Conservation (phyloP, 2,888 invertebrate species). For the Rotaria sp. region DNA sequence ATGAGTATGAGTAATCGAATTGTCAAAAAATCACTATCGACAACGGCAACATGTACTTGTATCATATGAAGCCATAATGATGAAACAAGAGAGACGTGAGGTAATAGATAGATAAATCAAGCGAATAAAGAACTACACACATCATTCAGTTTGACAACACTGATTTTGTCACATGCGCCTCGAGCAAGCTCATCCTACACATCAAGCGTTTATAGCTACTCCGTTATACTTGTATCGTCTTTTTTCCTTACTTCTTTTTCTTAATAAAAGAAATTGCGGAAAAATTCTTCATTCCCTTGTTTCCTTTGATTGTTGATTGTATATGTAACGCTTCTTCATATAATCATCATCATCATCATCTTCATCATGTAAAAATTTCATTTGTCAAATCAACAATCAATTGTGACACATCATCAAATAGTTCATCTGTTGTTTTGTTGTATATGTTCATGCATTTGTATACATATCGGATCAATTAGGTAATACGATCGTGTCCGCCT, state of each 20-base stretch:
- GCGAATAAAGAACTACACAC: background rate
- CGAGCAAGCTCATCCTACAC: background rate
- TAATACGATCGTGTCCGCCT: background rate
- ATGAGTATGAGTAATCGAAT: background rate
- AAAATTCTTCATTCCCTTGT: background rate
- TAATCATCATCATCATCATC: background rate
- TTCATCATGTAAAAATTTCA: background rate
- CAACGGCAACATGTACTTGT: background rate
- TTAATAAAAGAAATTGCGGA: background rate
- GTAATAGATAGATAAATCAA: background rate
- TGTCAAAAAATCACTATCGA: background rate
- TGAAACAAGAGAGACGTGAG: background rate
- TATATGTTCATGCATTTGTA: background rate
- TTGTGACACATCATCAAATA: conserved; percentile 15
- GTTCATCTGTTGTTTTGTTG: background rate
- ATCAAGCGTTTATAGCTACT: background rate
- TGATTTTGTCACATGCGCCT: background rate
- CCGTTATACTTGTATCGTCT: background rate
- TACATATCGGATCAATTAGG: background rate
- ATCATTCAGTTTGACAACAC: background rate
- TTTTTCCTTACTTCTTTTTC: background rate
- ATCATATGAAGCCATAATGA: background rate
- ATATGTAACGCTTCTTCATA: background rate
- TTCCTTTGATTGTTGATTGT: background rate
- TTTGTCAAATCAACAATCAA: background rate